Percentiles rank a stretch among this genome's conserved stretches.
These are phyloP conservation scores for Olivierus martensii DNA, from an alignment of 1,140 invertebrate genomes.

Conservation along the genomic window DNA sequence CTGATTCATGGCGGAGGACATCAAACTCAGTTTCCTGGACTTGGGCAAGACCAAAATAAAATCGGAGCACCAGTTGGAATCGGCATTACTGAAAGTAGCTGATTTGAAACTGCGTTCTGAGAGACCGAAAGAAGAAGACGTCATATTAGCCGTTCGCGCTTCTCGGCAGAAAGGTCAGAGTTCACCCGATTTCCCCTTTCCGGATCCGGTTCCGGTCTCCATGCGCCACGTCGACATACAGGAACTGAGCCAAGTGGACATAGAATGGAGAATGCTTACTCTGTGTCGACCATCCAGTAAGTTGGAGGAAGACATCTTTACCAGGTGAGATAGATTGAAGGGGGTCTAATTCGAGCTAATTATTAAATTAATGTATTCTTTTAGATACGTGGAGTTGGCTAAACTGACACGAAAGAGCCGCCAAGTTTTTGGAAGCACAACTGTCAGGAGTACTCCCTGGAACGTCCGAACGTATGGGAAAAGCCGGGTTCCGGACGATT, in stretches of 20 bases:
- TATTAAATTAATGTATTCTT: too few relatives aligned
- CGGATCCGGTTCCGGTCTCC: slow-evolving; percentile 63
- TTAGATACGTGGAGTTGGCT: slow-evolving; percentile 3
- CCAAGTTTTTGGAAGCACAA: too few relatives aligned
- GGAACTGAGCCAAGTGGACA: slow-evolving; percentile 67
- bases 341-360: too few relatives aligned
- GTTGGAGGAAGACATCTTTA: slow-evolving; percentile 74
- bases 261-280: slow-evolving; percentile 86
- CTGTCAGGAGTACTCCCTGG: too few relatives aligned
- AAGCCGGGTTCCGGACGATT: too few relatives aligned
- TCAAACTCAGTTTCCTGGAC: slow-evolving; percentile 57
- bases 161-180: neutral
- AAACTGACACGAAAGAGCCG: neutral
- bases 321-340: slow-evolving; percentile 45
- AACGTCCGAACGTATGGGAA: too few relatives aligned
- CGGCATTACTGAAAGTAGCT: slow-evolving; percentile 65
- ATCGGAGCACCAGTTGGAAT: slow-evolving; percentile 63
- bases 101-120: slow-evolving; percentile 79
- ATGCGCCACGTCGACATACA: slow-evolving; percentile 62
- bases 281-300: slow-evolving; percentile 62
- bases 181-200: slow-evolving; percentile 29
- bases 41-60: slow-evolving; percentile 59
- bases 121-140: slow-evolving; percentile 40
- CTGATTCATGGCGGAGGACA: slow-evolving; percentile 49
- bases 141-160: neutral